phyloP scores from a whole-genome alignment of 2,888 invertebrate genomes.

The Melanchra persicariae region DNA sequence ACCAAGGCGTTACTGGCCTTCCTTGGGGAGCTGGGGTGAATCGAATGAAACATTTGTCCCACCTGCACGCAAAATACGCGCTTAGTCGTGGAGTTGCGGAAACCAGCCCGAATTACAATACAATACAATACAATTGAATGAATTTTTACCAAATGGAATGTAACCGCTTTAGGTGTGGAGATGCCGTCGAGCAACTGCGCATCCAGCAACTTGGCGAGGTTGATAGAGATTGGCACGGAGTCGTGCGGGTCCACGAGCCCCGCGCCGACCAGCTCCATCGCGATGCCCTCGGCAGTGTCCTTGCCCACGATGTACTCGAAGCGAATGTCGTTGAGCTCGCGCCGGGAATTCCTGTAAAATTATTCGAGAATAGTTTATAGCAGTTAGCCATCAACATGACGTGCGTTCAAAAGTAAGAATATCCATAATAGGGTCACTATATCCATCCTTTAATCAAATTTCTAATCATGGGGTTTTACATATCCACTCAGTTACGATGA shows the following conservation, averaged over 20 bases:
- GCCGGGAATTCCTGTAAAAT: conserved; percentile 93
- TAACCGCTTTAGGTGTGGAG: conserved; percentile 68
- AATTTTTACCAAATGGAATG: conserved; percentile 83
- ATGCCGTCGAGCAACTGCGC: conserved; percentile 43
- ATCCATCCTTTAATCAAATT: not conserved
- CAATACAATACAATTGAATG: not conserved
- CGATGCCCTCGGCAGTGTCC: conserved; percentile 97
- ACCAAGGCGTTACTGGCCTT: too few relatives aligned
- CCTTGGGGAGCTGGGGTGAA: too few relatives aligned
- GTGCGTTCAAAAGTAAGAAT: not conserved
- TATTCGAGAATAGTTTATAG: not conserved
- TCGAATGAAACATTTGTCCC: too few relatives aligned
- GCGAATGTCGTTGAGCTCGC: conserved; percentile 98
- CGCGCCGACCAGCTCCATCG: conserved; percentile 98
- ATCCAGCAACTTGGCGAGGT: conserved; percentile 78
- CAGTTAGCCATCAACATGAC: not conserved
- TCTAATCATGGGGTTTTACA: too few relatives aligned
- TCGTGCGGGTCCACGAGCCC: conserved; percentile 95
- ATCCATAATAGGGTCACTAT: not conserved
- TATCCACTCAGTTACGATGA: too few relatives aligned
- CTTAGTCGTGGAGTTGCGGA: too few relatives aligned
- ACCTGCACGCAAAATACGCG: too few relatives aligned
- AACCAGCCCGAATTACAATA: too few relatives aligned
- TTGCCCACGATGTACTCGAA: conserved; percentile 98
- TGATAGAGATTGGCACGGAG: conserved; percentile 77